A percentile compares a stretch with the other conserved stretches of the same genome.
phyloP scores from a whole-genome alignment of 2,888 invertebrate species.

The Germaria angustata region DNA sequence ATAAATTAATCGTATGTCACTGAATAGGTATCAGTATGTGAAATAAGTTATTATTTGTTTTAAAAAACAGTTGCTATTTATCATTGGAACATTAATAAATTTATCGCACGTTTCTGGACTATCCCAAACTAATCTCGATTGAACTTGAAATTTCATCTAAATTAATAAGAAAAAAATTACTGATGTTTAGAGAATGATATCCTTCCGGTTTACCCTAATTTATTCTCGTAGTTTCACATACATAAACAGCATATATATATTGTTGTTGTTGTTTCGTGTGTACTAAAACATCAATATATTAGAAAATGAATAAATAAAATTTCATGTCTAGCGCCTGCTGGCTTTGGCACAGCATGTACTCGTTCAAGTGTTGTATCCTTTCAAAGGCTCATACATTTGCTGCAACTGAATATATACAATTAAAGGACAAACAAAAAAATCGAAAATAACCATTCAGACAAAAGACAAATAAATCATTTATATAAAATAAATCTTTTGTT shows the following conservation, averaged over 20 bases:
- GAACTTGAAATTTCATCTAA: not conserved
- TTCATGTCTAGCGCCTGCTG: constrained; percentile 57
- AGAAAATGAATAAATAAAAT: constrained; percentile 61
- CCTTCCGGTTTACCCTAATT: constrained; percentile 34
- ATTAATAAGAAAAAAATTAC: not conserved
- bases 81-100: not conserved
- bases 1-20: no score
- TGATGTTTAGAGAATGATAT: not conserved
- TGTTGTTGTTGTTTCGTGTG: not conserved
- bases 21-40: no score
- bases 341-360: constrained; percentile 55
- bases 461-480: constrained; percentile 61
- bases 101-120: not conserved
- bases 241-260: not conserved
- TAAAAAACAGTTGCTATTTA: no score
- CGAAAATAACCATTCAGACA: constrained; percentile 42
- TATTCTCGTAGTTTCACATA: not conserved
- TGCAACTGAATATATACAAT: not conserved
- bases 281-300: constrained; percentile 48
- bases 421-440: not conserved
- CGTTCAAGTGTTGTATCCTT: not conserved
- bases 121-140: not conserved
- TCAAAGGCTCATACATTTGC: constrained; percentile 2
- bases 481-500: constrained; percentile 52
- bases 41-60: no score